Base-by-base conservation (phyloP, 2,888 invertebrate genomes). In the Pristionchus fissidentatus region DNA sequence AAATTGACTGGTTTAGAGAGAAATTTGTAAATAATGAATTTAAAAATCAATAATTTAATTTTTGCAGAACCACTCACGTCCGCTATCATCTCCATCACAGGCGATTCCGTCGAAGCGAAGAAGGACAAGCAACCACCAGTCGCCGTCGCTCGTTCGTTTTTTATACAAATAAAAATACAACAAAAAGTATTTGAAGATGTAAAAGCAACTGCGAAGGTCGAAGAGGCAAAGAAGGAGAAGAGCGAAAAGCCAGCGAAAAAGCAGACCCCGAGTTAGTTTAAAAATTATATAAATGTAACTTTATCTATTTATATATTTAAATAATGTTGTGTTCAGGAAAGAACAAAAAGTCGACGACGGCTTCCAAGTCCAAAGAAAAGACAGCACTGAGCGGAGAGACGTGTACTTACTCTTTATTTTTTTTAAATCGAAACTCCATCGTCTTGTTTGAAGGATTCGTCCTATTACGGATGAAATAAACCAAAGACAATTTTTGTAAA, bases 11-110 rank as follows among this genome's bases (percentile, higher is more conserved):
- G 3, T 13, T 4, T 55, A 7, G 22, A 55, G 22, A 4, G 55
- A 55, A 4, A 55, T 55, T 55, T 55, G 55, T 15, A 19, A 55
- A 62, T 32, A 8, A 15, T 32, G 32, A 3, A 5, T 19, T 19
- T 26, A 60, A 55, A 7, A 60, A 32, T 26, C 22, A 8, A 32
- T 32, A 3, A 1, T 29, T 7, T 1, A 13, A 32, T 15, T 7
- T 15, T 55, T 55, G 13, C 70, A 70, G 70, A 70, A 43, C 70
- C 70, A 26, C 70, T 70, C 19, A 70, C 70, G 10, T 70, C 70
- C 41, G 70, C 70, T 15, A 70, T 70, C 15, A 8, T 10, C 0
- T 41, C 43, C 41, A 43, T 43, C 43, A 43, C 43, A 3, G 70
- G 32, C 41, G 70, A 70, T 13, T 70, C 70, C 26, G 1, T 70